phyloP scores from a whole-genome alignment of 2,113 vertebrate species.

The Laticauda laticaudata region DNA sequence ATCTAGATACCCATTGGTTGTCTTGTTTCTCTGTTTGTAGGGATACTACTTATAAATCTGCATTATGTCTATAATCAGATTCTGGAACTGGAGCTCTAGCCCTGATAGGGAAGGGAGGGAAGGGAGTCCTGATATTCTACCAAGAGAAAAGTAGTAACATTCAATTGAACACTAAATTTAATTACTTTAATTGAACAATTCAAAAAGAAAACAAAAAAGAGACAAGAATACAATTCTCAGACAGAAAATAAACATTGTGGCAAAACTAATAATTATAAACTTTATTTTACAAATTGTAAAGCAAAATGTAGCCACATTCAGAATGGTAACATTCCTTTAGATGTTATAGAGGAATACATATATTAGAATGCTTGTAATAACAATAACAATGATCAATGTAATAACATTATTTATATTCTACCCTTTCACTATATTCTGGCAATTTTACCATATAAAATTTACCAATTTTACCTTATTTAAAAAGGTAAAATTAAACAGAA shows the following conservation, averaged over 20 bases:
- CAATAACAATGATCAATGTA: neutral
- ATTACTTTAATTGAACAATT: neutral
- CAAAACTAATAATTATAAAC: neutral
- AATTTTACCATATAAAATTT: neutral
- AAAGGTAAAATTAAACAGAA: neutral
- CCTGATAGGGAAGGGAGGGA: neutral
- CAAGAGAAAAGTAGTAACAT: neutral
- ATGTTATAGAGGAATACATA: neutral
- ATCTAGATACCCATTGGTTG: neutral
- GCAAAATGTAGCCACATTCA: neutral
- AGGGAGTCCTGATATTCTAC: neutral
- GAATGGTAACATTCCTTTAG: neutral
- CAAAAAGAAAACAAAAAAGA: neutral
- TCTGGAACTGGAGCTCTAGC: neutral
- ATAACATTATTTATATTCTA: neutral
- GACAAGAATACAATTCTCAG: neutral
- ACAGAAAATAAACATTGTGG: neutral
- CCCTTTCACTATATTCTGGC: neutral
- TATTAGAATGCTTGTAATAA: neutral
- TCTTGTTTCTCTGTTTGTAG: neutral
- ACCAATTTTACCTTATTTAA: neutral
- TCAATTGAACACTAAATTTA: neutral
- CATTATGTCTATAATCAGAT: neutral
- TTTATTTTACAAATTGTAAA: neutral
- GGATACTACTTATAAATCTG: neutral